Percentiles rank a stretch among this genome's conserved stretches.
Conservation (phyloP, 1,140 invertebrate species). For the Apocrypta bakeri region DNA sequence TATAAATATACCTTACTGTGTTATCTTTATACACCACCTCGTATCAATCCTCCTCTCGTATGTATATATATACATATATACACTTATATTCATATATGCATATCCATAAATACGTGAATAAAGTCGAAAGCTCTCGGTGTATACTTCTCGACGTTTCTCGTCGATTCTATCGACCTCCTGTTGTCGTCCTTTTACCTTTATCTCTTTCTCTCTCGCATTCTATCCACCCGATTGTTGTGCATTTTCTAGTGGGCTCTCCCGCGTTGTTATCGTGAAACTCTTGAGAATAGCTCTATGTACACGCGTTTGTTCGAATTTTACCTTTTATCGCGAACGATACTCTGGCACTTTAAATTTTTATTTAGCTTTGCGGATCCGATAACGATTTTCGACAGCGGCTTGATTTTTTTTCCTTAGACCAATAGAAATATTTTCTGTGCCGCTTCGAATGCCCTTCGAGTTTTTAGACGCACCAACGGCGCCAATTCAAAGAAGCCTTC, state of each 20-base stretch:
- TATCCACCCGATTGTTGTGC: neutral
- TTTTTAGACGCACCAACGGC: too few species aligned
- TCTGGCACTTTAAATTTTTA: neutral
- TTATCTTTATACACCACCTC: neutral
- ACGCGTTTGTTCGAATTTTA: too few species aligned
- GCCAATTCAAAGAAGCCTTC: too few species aligned
- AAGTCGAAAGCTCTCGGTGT: neutral
- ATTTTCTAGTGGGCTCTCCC: neutral
- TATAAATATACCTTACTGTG: neutral
- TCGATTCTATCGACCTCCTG: conserved; percentile 11
- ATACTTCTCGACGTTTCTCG: neutral
- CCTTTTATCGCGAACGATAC: neutral
- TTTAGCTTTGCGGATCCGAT: neutral
- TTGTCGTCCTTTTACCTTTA: neutral
- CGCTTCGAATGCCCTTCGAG: too few species aligned
- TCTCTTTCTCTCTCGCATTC: neutral
- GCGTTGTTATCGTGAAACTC: conserved; percentile 10
- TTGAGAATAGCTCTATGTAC: neutral
- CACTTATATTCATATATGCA: conserved; percentile 5
- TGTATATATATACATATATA: neutral
- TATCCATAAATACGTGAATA: neutral
- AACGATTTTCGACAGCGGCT: too few species aligned
- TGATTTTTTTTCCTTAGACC: too few species aligned
- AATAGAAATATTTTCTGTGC: too few species aligned
- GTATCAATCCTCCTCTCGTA: neutral